Evolutionary conservation across 1,140 invertebrate species (phyloP), one percentile per base, ranked within the genome.

Genomic region (Limonius californicus): DNA sequence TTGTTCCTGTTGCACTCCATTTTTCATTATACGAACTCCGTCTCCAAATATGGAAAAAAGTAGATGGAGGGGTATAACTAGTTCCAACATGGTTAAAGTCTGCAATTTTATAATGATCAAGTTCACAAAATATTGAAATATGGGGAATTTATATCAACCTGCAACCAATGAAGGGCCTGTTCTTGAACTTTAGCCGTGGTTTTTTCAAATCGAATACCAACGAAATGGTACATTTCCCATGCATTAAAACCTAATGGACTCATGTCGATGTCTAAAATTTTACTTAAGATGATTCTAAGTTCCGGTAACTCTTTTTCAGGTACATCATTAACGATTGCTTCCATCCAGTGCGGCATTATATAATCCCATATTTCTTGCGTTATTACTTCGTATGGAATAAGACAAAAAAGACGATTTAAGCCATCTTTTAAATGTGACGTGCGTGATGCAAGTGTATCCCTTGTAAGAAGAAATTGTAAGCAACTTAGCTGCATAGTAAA

Each of bases 261-360:
- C 85, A 98, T 91, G 70, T 98, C 94, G 0, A 94, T 89, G 81
- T 99, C 97, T 68, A 99, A 83, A 47, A 98, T 93, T 87, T 98
- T 98, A 68, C 92, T 97, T 65, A 99, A 80, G 8, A 96, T 87
- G 45, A 95, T 90, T 80, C 97, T 96, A 6, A 99, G 77, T 73
- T 98, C 95, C 59, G 86, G 80, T 15, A 97, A 80, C 72, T 98
- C 95, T 72, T 95, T 89, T 75, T 96, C 90, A 0, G 92, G 91
- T 3, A 98, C 90, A 76, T 98, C 94, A 68, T 93, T 92, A 21
- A 94, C 91, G 66, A 99, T 94, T 0, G 95, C 92, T 80, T 99
- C 95, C 87, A 99, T 90, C 97, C 97, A 99, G 73, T 95, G 89
- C 0, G 97, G 96, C 92, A 99, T 99, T 9, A 98, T 92, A 74